phyloP scores from a whole-genome alignment of 2,888 invertebrate species.

The Athripsodes cinereus region DNA sequence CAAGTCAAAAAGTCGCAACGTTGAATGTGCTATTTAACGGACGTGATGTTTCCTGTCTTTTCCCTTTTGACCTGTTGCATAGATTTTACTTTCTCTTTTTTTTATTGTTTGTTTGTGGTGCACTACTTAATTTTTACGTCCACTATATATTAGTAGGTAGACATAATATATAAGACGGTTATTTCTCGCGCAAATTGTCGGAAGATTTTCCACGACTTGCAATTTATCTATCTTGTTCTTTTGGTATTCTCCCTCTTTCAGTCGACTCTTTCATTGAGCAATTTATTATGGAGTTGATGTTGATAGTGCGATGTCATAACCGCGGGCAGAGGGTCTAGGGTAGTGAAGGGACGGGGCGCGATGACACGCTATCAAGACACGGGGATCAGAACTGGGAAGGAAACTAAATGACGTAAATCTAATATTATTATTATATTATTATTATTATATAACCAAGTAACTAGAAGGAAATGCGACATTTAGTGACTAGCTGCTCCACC shows the following conservation, averaged over 20 bases:
- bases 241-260: background rate
- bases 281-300: conserved; percentile 12
- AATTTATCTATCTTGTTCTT: conserved; percentile 11
- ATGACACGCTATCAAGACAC: conserved; percentile 5
- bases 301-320: conserved; percentile 8
- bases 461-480: conserved; percentile 2
- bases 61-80: conserved; percentile 3
- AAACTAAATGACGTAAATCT: conserved; percentile 7
- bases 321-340: conserved; percentile 1
- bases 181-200: conserved; percentile 8
- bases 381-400: background rate
- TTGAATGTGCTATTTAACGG: background rate
- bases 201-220: conserved; percentile 6
- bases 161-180: background rate
- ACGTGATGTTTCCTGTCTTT: background rate
- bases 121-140: background rate
- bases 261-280: conserved; percentile 4
- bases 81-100: background rate
- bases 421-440: too few relatives aligned
- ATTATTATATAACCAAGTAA: background rate
- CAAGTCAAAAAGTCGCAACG: background rate
- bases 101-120: background rate
- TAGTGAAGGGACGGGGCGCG: background rate
- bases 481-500: background rate
- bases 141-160: too few relatives aligned